Percentiles rank a stretch among this genome's conserved stretches.
phyloP scores from a whole-genome alignment of 2,888 invertebrate species.

The Diaprepes abbreviatus region DNA sequence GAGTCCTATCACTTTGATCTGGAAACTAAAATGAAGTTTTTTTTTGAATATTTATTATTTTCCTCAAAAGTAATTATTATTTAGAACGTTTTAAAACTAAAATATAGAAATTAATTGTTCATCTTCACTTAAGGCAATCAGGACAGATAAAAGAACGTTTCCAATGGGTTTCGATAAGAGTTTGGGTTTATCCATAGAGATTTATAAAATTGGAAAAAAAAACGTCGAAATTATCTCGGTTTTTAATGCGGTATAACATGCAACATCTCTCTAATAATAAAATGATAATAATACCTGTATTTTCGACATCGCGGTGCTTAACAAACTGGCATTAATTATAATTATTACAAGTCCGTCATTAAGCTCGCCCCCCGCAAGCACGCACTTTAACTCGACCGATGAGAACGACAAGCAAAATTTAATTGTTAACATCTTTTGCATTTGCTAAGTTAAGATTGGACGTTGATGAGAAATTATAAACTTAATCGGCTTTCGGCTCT shows the following conservation, averaged over 20 bases:
- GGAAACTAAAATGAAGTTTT: too few relatives aligned
- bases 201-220: too few relatives aligned
- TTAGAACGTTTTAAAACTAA: too few relatives aligned
- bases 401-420: conserved; percentile 41
- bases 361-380: conserved; percentile 30
- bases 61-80: too few relatives aligned
- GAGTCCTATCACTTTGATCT: too few relatives aligned
- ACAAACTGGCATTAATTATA: conserved; percentile 43
- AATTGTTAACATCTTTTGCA: conserved; percentile 43
- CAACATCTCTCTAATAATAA: conserved; percentile 26
- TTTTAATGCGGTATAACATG: background rate
- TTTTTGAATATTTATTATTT: too few relatives aligned
- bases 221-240: too few relatives aligned
- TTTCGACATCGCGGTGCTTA: conserved; percentile 35
- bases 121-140: too few relatives aligned
- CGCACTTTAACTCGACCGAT: conserved; percentile 21
- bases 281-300: conserved; percentile 32
- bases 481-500: conserved; percentile 48
- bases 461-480: conserved; percentile 49
- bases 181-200: too few relatives aligned
- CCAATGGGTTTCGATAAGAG: too few relatives aligned
- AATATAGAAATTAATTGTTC: too few relatives aligned
- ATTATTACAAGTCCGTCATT: conserved; percentile 38
- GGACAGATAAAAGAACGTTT: too few relatives aligned
- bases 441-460: conserved; percentile 41